Evolutionary conservation across 2,888 invertebrate species (phyloP).

Genomic region (Hemicrepidius hirtus): DNA sequence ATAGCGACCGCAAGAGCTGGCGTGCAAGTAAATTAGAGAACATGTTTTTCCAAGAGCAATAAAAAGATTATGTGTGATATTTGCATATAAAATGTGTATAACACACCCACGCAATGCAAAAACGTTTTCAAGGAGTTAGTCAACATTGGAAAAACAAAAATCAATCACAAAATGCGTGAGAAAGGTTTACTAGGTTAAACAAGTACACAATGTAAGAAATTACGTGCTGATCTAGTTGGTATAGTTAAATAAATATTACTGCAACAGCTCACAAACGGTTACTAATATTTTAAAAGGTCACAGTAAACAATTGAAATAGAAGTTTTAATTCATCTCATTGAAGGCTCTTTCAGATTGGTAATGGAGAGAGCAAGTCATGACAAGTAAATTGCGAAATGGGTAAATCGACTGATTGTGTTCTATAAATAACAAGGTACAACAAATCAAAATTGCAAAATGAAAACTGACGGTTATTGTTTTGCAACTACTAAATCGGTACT

Average conservation of each 20-base stretch:
- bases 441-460: constrained; percentile 57
- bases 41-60: constrained; percentile 50
- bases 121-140: constrained; percentile 39
- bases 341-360: constrained; percentile 51
- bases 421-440: constrained; percentile 53
- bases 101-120: constrained; percentile 48
- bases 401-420: constrained; percentile 50
- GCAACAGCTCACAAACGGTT: constrained; percentile 25
- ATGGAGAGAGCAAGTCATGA: constrained; percentile 57
- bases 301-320: constrained; percentile 42
- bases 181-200: constrained; percentile 18
- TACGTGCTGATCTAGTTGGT: constrained; percentile 1
- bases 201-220: not conserved
- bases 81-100: constrained; percentile 55
- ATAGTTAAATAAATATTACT: constrained; percentile 16
- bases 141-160: constrained; percentile 25
- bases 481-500: constrained; percentile 46
- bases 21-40: constrained; percentile 51
- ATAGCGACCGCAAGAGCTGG: constrained; percentile 48
- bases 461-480: constrained; percentile 53
- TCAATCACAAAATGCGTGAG: constrained; percentile 39
- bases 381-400: constrained; percentile 58
- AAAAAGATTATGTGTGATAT: constrained; percentile 54
- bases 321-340: constrained; percentile 42
- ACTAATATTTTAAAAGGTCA: constrained; percentile 46